Evolutionary conservation across 2,113 vertebrate species (phyloP).

Genomic region (Gorsachius goisagi): DNA sequence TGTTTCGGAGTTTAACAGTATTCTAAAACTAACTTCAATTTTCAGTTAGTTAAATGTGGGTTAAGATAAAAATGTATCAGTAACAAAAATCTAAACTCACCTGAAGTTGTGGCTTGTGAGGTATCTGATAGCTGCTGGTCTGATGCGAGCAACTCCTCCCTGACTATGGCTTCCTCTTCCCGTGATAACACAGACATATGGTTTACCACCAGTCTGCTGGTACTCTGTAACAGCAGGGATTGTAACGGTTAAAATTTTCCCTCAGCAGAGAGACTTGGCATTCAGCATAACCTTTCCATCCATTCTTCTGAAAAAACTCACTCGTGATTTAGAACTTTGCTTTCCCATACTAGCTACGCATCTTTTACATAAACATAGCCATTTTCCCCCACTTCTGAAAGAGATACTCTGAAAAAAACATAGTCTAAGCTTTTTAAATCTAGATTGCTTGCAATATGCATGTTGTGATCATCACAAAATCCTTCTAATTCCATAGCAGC

Average conservation of each 20-base stretch:
- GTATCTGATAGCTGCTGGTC: conserved; percentile 93
- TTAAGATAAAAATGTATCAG: background rate
- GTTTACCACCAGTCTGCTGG: conserved; percentile 83
- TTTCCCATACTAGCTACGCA: background rate
- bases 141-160: conserved; percentile 94
- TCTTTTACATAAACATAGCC: background rate
- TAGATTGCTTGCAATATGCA: background rate
- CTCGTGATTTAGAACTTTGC: background rate
- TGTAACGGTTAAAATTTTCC: background rate
- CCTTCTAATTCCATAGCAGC: background rate
- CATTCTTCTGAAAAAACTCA: background rate
- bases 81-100: conserved; percentile 74
- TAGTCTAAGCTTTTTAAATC: background rate
- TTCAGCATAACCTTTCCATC: background rate
- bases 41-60: conserved; percentile 27
- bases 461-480: background rate
- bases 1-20: background rate
- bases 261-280: background rate
- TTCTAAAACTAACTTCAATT: background rate
- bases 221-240: conserved; percentile 80
- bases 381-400: background rate
- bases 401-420: background rate
- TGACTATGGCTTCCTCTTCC: conserved; percentile 97
- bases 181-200: conserved; percentile 93
- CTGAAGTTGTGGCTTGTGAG: conserved; percentile 90